These are phyloP conservation scores for Neosilurus mollespiculum DNA, from an alignment of 2,797 vertebrate species.

Conservation along the genomic window DNA sequence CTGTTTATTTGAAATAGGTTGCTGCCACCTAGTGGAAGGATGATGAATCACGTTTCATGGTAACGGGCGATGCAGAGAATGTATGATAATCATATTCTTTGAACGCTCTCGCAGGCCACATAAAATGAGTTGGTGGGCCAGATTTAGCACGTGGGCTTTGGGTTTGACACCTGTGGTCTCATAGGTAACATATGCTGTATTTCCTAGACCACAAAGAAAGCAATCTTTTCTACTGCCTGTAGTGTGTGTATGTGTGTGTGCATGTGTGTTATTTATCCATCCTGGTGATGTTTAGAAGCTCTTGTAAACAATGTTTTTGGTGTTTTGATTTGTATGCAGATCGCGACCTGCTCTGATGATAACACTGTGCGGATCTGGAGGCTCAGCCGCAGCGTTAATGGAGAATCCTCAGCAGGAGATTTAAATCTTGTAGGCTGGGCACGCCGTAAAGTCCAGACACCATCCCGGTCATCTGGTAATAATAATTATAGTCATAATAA, in stretches of 20 bases:
- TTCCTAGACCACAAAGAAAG: not conserved
- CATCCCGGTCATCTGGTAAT: slow-evolving; percentile 26
- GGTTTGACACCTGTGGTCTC: too few species aligned
- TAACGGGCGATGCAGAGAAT: too few species aligned
- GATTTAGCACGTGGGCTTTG: too few species aligned
- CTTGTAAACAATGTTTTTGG: slow-evolving; percentile 31
- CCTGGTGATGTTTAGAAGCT: not conserved
- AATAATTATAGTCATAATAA: not conserved
- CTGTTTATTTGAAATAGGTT: too few species aligned
- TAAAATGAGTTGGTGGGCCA: too few species aligned
- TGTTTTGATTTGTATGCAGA: slow-evolving; percentile 70
- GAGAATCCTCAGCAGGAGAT: slow-evolving; percentile 66
- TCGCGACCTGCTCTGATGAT: slow-evolving; percentile 95
- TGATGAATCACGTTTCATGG: too few species aligned
- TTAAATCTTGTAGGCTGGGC: slow-evolving; percentile 82
- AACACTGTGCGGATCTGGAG: slow-evolving; percentile 93
- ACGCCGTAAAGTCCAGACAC: slow-evolving; percentile 64
- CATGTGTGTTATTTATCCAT: not conserved
- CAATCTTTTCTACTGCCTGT: not conserved
- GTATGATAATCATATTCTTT: too few species aligned
- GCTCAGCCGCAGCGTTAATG: slow-evolving; percentile 68
- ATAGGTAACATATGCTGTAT: not conserved
- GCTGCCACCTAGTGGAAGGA: too few species aligned
- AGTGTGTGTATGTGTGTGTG: not conserved
- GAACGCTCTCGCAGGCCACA: too few species aligned